Conservation (phyloP, 2,888 invertebrate genomes). For the Clitarchus hookeri region DNA sequence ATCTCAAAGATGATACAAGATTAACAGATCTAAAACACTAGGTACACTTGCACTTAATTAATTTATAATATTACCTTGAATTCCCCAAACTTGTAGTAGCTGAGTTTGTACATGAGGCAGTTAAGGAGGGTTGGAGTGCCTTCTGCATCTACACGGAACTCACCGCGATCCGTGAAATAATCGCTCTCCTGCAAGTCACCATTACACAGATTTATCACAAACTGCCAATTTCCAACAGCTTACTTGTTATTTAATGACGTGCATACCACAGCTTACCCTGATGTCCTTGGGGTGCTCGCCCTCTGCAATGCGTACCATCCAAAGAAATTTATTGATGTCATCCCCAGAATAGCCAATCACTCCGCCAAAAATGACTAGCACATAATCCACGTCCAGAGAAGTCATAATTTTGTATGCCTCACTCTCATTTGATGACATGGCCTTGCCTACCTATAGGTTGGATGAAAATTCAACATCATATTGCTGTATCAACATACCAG, state of each 20-base stretch:
- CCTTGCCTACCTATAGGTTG: slow-evolving; percentile 80
- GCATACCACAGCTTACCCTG: slow-evolving; percentile 59
- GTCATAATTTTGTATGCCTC: slow-evolving; percentile 99
- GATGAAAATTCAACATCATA: neutral
- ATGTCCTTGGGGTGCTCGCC: slow-evolving; percentile 99
- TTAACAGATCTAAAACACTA: no score
- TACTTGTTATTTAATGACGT: no score
- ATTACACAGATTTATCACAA: slow-evolving; percentile 7
- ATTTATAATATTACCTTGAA: slow-evolving; percentile 72
- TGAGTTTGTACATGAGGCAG: slow-evolving; percentile 98
- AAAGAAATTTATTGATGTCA: slow-evolving; percentile 99
- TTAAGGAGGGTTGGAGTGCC: slow-evolving; percentile 94
- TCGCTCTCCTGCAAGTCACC: slow-evolving; percentile 75
- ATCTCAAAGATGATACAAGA: no score
- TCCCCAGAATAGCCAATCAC: slow-evolving; percentile 99
- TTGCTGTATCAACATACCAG: no score
- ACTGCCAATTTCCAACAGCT: neutral
- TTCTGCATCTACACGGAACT: slow-evolving; percentile 94
- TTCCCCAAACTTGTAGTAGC: slow-evolving; percentile 92
- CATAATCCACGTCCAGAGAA: slow-evolving; percentile 95
- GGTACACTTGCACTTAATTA: no score
- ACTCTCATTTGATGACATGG: slow-evolving; percentile 98
- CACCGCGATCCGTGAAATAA: slow-evolving; percentile 95
- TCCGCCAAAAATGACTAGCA: slow-evolving; percentile 98
- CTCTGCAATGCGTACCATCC: slow-evolving; percentile 99